Conservation (phyloP, 1,140 invertebrate genomes). For the Acromyrmex echinatior region DNA sequence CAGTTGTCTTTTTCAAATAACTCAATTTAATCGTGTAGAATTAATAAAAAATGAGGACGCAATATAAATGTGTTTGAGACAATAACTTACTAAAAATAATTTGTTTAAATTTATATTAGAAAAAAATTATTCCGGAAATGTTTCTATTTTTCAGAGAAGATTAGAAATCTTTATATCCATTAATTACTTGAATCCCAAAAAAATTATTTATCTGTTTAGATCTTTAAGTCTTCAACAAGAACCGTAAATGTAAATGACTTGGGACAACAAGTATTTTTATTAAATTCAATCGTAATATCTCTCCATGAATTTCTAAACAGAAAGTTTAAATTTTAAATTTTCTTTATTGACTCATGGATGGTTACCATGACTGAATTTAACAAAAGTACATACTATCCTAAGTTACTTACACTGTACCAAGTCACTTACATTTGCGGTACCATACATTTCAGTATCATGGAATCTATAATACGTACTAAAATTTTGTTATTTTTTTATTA, state of each 20-base stretch:
- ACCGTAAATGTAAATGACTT: too few species aligned
- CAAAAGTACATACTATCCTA: too few species aligned
- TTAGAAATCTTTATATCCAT: neutral
- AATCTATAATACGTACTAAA: neutral
- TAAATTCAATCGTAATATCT: too few species aligned
- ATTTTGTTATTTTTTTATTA: too few species aligned
- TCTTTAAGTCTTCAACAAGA: neutral
- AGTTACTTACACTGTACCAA: too few species aligned
- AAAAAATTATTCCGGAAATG: neutral
- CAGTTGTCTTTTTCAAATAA: neutral
- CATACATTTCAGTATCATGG: constrained; percentile 6
- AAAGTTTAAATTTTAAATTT: too few species aligned
- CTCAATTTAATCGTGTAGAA: neutral
- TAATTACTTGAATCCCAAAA: neutral
- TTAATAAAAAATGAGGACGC: neutral
- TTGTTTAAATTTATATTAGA: neutral
- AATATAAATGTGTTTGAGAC: neutral
- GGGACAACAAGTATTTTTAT: too few species aligned
- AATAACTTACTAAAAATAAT: neutral
- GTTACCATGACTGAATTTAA: too few species aligned
- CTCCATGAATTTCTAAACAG: too few species aligned
- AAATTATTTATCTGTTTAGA: neutral
- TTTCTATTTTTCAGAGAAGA: neutral
- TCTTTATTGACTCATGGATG: too few species aligned
- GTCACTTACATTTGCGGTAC: too few species aligned